phyloP scores from a whole-genome alignment of 2,888 invertebrate species.

The Latrodectus hesperus region DNA sequence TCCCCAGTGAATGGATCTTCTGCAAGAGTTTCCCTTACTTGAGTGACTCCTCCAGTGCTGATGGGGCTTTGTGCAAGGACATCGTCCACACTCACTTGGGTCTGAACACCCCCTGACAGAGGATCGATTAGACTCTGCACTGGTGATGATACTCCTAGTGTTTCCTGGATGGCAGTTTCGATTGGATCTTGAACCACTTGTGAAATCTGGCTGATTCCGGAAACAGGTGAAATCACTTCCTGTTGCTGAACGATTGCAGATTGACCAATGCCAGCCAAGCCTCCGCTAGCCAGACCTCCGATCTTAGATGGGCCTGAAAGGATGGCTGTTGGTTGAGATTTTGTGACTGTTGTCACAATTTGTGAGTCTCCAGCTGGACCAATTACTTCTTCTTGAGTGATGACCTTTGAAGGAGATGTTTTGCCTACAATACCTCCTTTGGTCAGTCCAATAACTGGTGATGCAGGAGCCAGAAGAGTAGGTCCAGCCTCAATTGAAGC shows the following conservation, averaged over 20 bases:
- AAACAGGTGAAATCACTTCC: constrained; percentile 35
- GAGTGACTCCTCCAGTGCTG: background rate
- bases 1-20: constrained; percentile 23
- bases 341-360: constrained; percentile 43
- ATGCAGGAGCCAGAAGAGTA: background rate
- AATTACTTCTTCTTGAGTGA: constrained; percentile 58
- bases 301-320: constrained; percentile 29
- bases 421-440: background rate
- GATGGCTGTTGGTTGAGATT: constrained; percentile 15
- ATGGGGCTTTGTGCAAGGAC: background rate
- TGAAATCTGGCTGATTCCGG: constrained; percentile 30
- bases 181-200: constrained; percentile 53
- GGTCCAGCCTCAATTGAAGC: background rate
- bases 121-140: constrained; percentile 34
- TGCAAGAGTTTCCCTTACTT: constrained; percentile 35
- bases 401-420: constrained; percentile 5
- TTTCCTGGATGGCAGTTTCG: constrained; percentile 36
- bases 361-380: constrained; percentile 44
- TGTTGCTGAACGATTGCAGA: constrained; percentile 34
- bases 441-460: too few species aligned
- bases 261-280: constrained; percentile 10
- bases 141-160: constrained; percentile 20
- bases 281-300: constrained; percentile 33
- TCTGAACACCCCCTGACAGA: constrained; percentile 25
- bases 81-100: constrained; percentile 24